phyloP scores from a whole-genome alignment of 92 coral and sea anemone species.

The Umimayanthus chanpuru region DNA sequence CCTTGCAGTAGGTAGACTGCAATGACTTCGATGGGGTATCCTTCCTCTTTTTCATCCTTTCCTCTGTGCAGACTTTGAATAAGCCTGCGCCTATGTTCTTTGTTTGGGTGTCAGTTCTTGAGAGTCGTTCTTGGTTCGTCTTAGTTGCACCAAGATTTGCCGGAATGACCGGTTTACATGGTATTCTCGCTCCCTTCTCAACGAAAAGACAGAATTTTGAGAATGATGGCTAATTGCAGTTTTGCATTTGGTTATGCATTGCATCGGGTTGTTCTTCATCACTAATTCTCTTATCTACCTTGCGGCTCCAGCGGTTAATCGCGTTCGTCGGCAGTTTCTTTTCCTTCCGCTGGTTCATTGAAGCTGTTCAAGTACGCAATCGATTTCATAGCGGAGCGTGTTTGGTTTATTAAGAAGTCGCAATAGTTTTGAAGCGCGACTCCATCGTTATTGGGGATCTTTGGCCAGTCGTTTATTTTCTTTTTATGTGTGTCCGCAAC shows the following conservation, averaged over 20 bases:
- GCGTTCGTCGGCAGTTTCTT: conserved; percentile 30
- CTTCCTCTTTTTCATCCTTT: too few species aligned
- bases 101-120: conserved; percentile 1
- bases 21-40: neutral
- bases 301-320: conserved; percentile 31
- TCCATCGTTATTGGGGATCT: conserved; percentile 43
- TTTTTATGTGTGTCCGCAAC: too few species aligned
- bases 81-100: conserved; percentile 4
- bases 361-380: conserved; percentile 33
- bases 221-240: conserved; percentile 43
- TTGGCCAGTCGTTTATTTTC: conserved; percentile 48
- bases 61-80: neutral
- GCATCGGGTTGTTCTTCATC: conserved; percentile 22
- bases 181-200: conserved; percentile 34
- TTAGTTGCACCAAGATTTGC: conserved; percentile 14
- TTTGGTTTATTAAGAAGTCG: conserved; percentile 40
- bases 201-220: conserved; percentile 47
- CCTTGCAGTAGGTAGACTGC: too few species aligned
- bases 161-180: conserved; percentile 35
- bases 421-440: conserved; percentile 29
- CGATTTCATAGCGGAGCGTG: conserved; percentile 35
- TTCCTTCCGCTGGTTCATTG: conserved; percentile 35
- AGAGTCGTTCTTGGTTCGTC: conserved; percentile 11
- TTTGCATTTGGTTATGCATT: neutral
- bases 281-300: conserved; percentile 28